Base-by-base conservation (phyloP, 2,888 invertebrate genomes). In the Lysandra coridon region DNA sequence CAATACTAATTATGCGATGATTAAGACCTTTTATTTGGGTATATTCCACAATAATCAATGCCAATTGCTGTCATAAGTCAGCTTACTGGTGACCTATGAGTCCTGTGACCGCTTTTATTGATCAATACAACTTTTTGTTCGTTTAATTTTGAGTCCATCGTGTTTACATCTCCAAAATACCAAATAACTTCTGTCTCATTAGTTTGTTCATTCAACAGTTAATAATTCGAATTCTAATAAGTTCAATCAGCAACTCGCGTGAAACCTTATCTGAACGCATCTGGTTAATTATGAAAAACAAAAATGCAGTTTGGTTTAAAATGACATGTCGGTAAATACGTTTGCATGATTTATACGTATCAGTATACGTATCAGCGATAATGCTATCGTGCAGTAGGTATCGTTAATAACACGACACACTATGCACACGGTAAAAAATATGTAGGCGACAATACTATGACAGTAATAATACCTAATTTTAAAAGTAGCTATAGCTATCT, bases 291-390 rank as follows among this genome's bases (percentile, higher is more conserved):
- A 69, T 64, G 69, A 33, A 69, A 69, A 69, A 74, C 44, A 44
- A 44, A 74, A 74, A 74, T 74, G 74, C 40, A 44, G 10, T 17
- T 44, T 44, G 74, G 40, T 44, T 73, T 73, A 49, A 76, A 76
- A 53, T 76, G 75, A 75, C 76, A 76, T 53, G 76, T 53, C 76
- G 53, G 57, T 33, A 53, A 53, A 53, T 53, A 49, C 17, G 76
- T 76, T 76, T 57, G 57, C 76, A 53, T 76, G 76, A 76, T 33
- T 76, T n/a, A n/a, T n/a, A n/a, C n/a, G n/a, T n/a, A n/a, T n/a
- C n/a, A n/a, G n/a, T n/a, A n/a, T n/a, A n/a, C n/a, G n/a, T n/a
- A 57, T 53, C 76, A 57, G 53, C 57, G 76, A 76, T 76, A 76
- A 6, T 33, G 76, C 30, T 76, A 76, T 76, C 76, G 76, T 53